A percentile compares a stretch with the other conserved stretches of the same genome.
Evolutionary conservation across 2,113 vertebrate species (phyloP).

Genomic region (Labrus mixtus): DNA sequence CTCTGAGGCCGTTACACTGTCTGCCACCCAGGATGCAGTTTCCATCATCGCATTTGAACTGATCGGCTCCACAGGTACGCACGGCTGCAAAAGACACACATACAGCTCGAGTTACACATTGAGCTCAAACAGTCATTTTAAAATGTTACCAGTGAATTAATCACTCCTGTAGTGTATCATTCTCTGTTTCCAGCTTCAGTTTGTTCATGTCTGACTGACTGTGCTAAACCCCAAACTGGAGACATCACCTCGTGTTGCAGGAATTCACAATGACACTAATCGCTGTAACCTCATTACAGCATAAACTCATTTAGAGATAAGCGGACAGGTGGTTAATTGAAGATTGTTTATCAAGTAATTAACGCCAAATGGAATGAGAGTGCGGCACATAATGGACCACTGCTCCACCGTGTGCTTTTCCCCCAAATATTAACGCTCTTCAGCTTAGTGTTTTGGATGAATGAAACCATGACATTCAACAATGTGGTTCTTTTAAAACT

Average conservation of each 20-base stretch:
- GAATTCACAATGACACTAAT: neutral
- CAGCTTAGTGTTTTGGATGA: neutral
- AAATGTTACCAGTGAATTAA: too few relatives aligned
- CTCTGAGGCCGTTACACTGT: constrained; percentile 92
- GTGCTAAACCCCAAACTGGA: neutral
- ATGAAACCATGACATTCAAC: neutral
- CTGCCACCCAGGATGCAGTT: constrained; percentile 91
- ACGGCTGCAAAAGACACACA: constrained; percentile 83
- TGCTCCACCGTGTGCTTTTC: neutral
- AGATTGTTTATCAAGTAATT: neutral
- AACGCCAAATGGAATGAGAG: neutral
- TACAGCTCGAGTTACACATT: neutral
- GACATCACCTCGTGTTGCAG: neutral
- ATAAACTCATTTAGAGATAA: neutral
- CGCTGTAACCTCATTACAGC: neutral
- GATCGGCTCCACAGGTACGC: constrained; percentile 91
- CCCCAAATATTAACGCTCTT: neutral
- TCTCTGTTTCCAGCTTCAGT: too few relatives aligned
- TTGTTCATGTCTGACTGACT: too few relatives aligned
- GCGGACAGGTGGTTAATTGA: neutral
- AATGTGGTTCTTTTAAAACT: too few relatives aligned
- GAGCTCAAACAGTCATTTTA: neutral
- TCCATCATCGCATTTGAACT: constrained; percentile 95
- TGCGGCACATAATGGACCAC: neutral
- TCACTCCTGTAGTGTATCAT: too few relatives aligned